A percentile compares a stretch with the other conserved stretches of the same genome.
These are phyloP conservation scores for Drosophila cardini DNA, from an alignment of 1,140 invertebrate species.

Conservation along the genomic window DNA sequence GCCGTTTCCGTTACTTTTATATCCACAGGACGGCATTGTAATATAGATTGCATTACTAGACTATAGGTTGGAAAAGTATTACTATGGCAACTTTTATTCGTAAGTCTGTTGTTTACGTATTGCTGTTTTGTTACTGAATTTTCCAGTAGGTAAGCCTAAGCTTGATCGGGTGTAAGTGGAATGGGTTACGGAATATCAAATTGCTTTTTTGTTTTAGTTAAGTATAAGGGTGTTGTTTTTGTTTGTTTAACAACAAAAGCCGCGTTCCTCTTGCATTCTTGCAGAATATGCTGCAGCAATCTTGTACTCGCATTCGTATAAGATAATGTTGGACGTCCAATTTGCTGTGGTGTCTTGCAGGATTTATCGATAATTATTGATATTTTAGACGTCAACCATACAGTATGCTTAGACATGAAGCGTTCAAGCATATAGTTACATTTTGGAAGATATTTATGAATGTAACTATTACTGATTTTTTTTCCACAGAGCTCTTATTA, in stretches of 20 bases:
- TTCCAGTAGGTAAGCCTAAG: too few relatives aligned
- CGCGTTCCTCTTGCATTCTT: too few relatives aligned
- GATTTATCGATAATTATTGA: slow-evolving; percentile 20
- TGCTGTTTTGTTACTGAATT: too few relatives aligned
- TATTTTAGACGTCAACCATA: slow-evolving; percentile 37
- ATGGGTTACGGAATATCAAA: too few relatives aligned
- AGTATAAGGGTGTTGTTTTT: too few relatives aligned
- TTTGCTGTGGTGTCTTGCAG: slow-evolving; percentile 34
- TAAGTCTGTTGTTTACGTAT: too few relatives aligned
- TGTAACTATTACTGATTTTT: slow-evolving; percentile 16
- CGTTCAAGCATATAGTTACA: slow-evolving; percentile 34
- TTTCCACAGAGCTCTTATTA: slow-evolving; percentile 25
- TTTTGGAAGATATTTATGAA: slow-evolving; percentile 42
- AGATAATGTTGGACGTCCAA: slow-evolving; percentile 23
- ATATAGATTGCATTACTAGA: slow-evolving; percentile 3
- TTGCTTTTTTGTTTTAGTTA: too few relatives aligned
- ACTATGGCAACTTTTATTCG: background rate
- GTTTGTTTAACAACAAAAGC: too few relatives aligned
- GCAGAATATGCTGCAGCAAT: too few relatives aligned
- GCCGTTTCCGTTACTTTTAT: slow-evolving; percentile 23
- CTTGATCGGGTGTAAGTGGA: too few relatives aligned
- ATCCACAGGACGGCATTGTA: too few relatives aligned
- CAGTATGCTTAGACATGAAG: slow-evolving; percentile 37
- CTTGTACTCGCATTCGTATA: slow-evolving; percentile 11
- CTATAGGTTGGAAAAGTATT: slow-evolving; percentile 23